Evolutionary conservation across 2,888 invertebrate genomes (phyloP), one percentile per base, ranked within the genome.

Genomic region (Blera fallax): DNA sequence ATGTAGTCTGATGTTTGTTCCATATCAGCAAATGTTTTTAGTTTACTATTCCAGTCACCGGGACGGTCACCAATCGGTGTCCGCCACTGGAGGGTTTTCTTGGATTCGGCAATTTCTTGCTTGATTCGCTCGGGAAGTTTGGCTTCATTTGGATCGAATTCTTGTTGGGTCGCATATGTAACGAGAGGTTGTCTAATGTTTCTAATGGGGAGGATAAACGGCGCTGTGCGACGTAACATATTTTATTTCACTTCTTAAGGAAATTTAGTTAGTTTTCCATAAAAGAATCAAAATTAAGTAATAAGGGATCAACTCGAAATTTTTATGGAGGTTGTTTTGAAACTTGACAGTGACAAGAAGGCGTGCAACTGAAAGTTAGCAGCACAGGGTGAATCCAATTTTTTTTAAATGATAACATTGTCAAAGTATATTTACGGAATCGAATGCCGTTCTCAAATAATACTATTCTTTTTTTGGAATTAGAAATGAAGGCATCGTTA

Each of bases 81-180:
- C n/a, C 95, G 93, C 95, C 95, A 95, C 58, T 94, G 92, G 34
- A 94, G 91, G 79, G 93, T 94, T 50, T 91, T 90, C 89, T 94
- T 92, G 4, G 91, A 91, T n/a, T 88, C 87, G 0, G 87, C 89
- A 21, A 92, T 76, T 77, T 91, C 89, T 27, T 89, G 87, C 1
- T 88, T 89, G n/a, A 91, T 87, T 11, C 89, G 87, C 4, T 89
- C 90, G 2, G 85, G 81, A 5, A 85, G 58, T 8, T 50, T 81
- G 3, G 29, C 27, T 27, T 72, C 81, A 1, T 81, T 54, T 0
- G 85, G 85, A 24, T 85, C 72, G 32, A 56, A 77, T 8, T 77
- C 72, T 29, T 52, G 2, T 0, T 56, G 37, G 6, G 56, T 45
- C 7, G 43, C 27, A 1, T 3, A 67, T 1, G 78, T 65, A 14